These are phyloP conservation scores for Actenoides hombroni DNA, from an alignment of 2,113 vertebrate genomes.

Conservation along the genomic window DNA sequence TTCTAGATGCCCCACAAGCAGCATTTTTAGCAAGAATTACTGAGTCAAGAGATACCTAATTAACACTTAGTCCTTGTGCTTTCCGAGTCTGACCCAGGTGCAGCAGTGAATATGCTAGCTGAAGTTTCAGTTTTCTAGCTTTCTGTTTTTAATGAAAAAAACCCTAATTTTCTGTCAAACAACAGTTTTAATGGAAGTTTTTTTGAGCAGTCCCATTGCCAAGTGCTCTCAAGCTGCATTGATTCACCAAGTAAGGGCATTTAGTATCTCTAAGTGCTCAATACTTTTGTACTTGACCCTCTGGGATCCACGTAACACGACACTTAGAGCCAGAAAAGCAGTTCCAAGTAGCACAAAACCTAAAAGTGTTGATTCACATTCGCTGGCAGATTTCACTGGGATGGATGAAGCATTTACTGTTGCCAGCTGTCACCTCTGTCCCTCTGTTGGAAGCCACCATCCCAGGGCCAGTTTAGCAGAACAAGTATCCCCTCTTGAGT, in stretches of 20 bases:
- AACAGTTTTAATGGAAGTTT: neutral
- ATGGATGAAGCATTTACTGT: neutral
- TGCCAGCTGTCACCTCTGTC: neutral
- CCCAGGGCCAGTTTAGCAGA: neutral
- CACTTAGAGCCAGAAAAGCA: slow-evolving; percentile 9
- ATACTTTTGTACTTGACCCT: slow-evolving; percentile 1
- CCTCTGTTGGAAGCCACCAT: neutral
- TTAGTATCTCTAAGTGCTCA: slow-evolving; percentile 18
- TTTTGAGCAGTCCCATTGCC: neutral
- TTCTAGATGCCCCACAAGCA: neutral
- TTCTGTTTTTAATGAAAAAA: slow-evolving; percentile 19
- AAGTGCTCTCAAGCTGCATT: slow-evolving; percentile 16
- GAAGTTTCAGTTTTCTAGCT: slow-evolving; percentile 52
- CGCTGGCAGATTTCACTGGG: neutral
- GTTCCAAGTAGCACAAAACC: slow-evolving; percentile 18
- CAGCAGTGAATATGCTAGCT: slow-evolving; percentile 23
- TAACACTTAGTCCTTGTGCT: slow-evolving; percentile 27
- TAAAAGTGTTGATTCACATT: neutral
- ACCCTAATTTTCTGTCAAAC: neutral
- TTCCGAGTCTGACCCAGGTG: slow-evolving; percentile 50
- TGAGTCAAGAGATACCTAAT: slow-evolving; percentile 48
- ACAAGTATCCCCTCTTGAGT: neutral
- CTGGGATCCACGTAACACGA: slow-evolving; percentile 6
- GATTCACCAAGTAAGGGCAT: neutral
- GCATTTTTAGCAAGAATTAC: slow-evolving; percentile 43